Base-by-base conservation (phyloP, 2,888 invertebrate genomes). In the Gastrophysa polygoni region DNA sequence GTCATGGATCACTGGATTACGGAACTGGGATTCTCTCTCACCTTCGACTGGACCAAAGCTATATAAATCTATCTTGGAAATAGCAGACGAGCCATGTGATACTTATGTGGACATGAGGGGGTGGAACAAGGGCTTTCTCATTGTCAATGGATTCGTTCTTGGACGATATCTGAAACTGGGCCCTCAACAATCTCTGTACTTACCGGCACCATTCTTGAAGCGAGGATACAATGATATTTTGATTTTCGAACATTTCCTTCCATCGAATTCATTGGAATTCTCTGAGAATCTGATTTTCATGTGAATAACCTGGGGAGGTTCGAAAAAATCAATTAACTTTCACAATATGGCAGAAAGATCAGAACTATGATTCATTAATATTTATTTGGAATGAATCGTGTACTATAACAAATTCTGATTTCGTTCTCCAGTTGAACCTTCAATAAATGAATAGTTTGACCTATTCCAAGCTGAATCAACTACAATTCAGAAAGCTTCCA, bases 91-190 rank as follows among this genome's bases (percentile, higher is more conserved):
- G 11, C 85, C 88, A 0, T 76, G 83, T 34, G 95, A 95, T 75
- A 94, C 93, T 0, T 95, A 88, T 76, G 74, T 95, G 10, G 89
- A 92, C 74, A 87, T 92, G 68, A 83, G 85, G 46, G 88, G 87
- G 11, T 96, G 96, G 96, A 88, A 86, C 59, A 95, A 95, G 84
- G 95, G 96, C 0, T 85, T 91, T 62, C 88, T 91, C 0, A 91
- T 92, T 79, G 82, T 96, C 1, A 96, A 96, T 77, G 92, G 91
- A 0, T 87, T 91, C 74, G 93, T 95, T 77, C 83, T 96, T 28
- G 95, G 95, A 0, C 85, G 96, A 51, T 95, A 94, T 80, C 89
- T 89, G 0, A 75, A 84, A 0, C 83, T 86, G 20, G 95, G 96
- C 0, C 96, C 96, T 0, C 93, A 93, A 80, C 84, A 90, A 61